Evolutionary conservation across 35 echinoderm and acorn worm species (phyloP), one percentile per base, ranked within the genome.

Genomic region (Acanthaster planci): DNA sequence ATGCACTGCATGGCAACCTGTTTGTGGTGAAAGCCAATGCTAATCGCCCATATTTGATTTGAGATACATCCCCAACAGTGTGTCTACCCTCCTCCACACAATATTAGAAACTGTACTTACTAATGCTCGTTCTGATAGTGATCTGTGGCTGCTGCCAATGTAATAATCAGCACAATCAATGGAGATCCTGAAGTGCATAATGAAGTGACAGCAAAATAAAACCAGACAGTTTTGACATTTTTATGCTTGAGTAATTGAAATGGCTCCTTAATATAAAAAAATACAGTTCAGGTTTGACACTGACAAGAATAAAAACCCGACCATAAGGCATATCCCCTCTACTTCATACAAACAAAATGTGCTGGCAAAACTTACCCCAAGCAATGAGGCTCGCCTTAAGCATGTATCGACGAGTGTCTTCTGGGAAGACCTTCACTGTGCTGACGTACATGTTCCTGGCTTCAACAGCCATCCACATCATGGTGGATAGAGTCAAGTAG

Each of bases 381-480:
- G 87, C 87, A 34, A 89, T 16, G 26, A 76, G 35, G 42, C 56
- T 18, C 17, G 87, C 87, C 27, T 83, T 82, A 38, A 75, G 60
- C 40, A 89, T 67, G 51, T 83, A 89, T 44, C 67, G 60, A 21
- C 55, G 42, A 2, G 58, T 82, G 40, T 89, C 87, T 37, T 60
- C 44, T 19, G 67, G 64, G 67, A 89, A 89, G 39, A 89, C 79
- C 35, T 82, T 89, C 37, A 89, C 87, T 10, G 82, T 44, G 40
- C 68, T 83, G 42, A 82, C 59, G 51, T 84, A 89, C 79, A 89
- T 82, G 54, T 89, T 78, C 52, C 87, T 38, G 12, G 87, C 87
- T 57, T 89, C 87, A 21, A 89, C 87, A 15, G 55, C 87, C 87
- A 82, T 89, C 87, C 79, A 83, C 87, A 89, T 83, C 31, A 89